Evolutionary conservation across 2,888 invertebrate genomes (phyloP).

Genomic region (Mesodorylaimus sp.): DNA sequence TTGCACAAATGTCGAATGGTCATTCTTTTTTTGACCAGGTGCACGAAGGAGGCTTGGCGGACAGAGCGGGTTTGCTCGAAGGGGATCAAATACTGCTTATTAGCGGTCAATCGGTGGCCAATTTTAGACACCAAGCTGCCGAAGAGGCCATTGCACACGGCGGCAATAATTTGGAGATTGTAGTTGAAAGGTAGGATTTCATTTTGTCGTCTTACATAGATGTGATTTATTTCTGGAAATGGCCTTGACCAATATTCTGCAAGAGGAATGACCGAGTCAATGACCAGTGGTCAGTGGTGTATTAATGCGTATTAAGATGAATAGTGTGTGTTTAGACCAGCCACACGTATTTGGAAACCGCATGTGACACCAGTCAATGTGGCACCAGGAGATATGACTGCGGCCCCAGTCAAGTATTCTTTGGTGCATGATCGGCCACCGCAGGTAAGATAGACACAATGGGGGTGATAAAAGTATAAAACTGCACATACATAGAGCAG

Average conservation of each 20-base stretch:
- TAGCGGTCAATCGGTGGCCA: constrained; percentile 62
- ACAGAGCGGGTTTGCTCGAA: constrained; percentile 71
- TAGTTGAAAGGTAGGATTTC: constrained; percentile 60
- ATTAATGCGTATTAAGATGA: background rate
- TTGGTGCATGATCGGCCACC: background rate
- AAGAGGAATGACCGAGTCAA: background rate
- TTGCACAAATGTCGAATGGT: too few species aligned
- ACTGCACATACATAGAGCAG: too few species aligned
- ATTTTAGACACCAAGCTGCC: constrained; percentile 78
- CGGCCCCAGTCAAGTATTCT: constrained; percentile 1
- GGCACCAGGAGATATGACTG: background rate
- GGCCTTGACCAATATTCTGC: too few species aligned
- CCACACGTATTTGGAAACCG: background rate
- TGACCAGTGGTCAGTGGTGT: background rate
- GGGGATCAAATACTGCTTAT: constrained; percentile 83
- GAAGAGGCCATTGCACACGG: constrained; percentile 78
- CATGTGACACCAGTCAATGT: background rate
- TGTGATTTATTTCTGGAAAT: too few species aligned
- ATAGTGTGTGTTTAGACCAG: background rate
- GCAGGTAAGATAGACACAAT: too few species aligned
- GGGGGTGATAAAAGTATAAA: too few species aligned
- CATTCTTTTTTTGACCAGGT: too few species aligned
- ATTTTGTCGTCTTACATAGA: background rate
- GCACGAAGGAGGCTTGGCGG: constrained; percentile 78
- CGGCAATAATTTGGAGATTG: constrained; percentile 64